phyloP scores from a whole-genome alignment of 1,140 invertebrate species.

The Cherax quadricarinatus region DNA sequence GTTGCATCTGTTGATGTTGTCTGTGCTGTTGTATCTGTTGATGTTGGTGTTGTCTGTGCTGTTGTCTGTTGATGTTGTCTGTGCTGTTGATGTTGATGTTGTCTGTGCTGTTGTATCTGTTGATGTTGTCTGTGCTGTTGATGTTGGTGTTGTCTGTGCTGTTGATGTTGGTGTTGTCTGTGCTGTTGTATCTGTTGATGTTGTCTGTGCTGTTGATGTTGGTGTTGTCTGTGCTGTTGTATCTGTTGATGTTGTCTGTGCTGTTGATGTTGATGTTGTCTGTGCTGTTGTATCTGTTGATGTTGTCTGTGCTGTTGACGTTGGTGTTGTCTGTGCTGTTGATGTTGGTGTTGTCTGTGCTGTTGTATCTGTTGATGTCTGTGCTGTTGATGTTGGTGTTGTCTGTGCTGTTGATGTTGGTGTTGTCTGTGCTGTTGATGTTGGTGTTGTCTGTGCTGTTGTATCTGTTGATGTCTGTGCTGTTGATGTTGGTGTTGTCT shows the following conservation, averaged over 20 bases:
- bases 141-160: background rate
- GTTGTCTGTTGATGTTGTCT: background rate
- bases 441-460: background rate
- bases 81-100: no score
- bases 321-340: background rate
- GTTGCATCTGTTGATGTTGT: background rate
- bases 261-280: background rate
- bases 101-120: background rate
- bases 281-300: background rate
- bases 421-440: background rate
- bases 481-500: no score
- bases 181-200: background rate
- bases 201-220: background rate
- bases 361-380: background rate
- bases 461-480: background rate
- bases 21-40: background rate
- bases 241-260: background rate
- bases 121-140: background rate
- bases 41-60: background rate
- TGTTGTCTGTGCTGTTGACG: background rate
- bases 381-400: no score
- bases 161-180: background rate
- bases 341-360: background rate
- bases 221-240: no score
- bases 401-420: background rate